Percentiles rank a stretch among this genome's conserved stretches.
These are phyloP conservation scores for Leptocoma aspasia DNA, from an alignment of 2,113 vertebrate genomes.

Conservation along the genomic window DNA sequence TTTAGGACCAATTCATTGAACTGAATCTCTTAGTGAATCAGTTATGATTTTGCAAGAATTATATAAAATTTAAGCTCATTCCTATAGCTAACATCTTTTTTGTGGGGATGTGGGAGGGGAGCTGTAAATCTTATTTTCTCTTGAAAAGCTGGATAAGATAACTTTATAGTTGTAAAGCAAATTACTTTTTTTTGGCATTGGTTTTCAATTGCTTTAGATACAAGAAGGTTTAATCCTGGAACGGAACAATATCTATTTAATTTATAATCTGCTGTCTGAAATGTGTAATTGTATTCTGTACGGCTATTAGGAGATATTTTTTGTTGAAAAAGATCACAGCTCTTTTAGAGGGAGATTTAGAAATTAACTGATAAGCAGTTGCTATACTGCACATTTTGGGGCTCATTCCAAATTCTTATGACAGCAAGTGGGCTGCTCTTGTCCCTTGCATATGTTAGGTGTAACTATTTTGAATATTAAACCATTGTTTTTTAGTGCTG, in stretches of 20 bases:
- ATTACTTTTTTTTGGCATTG: neutral
- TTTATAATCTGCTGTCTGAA: neutral
- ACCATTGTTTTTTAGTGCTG: neutral
- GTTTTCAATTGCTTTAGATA: neutral
- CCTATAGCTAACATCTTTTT: neutral
- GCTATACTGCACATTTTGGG: neutral
- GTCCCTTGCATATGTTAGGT: neutral
- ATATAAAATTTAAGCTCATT: neutral
- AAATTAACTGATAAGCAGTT: neutral
- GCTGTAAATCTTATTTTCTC: neutral
- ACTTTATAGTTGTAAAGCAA: neutral
- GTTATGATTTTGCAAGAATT: neutral
- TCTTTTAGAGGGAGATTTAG: neutral
- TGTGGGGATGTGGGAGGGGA: accelerated
- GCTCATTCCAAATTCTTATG: neutral
- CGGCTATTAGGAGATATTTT: neutral
- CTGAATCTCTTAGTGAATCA: neutral
- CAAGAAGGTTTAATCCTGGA: neutral
- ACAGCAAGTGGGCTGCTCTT: neutral
- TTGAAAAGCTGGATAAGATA: neutral
- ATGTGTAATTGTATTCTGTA: neutral
- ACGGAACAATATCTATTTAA: neutral
- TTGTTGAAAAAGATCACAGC: neutral
- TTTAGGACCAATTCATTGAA: constrained; percentile 46
- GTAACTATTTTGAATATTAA: neutral